Percentiles rank a stretch among this genome's conserved stretches.
These are phyloP conservation scores for Chloroceryle amazona DNA, from an alignment of 2,797 vertebrate genomes.

Conservation along the genomic window DNA sequence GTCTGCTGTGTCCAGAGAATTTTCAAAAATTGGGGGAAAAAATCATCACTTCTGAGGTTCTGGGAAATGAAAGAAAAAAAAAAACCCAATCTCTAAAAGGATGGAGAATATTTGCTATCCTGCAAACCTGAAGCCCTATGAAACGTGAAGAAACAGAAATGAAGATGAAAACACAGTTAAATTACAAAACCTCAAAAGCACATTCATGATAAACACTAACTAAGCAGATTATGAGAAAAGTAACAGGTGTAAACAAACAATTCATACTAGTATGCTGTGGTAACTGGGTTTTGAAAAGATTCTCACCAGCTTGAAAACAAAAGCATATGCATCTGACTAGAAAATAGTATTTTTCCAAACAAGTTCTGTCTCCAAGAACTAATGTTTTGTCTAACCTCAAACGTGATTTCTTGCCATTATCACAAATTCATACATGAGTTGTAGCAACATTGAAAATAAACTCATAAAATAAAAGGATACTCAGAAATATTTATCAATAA, in stretches of 20 bases:
- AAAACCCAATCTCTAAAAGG: background rate
- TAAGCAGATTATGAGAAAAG: background rate
- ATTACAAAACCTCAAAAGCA: background rate
- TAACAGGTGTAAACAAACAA: background rate
- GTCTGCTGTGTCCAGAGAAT: background rate
- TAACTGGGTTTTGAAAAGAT: background rate
- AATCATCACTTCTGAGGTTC: background rate
- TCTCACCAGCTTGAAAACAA: background rate
- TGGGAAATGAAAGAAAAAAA: background rate
- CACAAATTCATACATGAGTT: background rate
- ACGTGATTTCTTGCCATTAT: background rate
- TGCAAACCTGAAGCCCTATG: background rate
- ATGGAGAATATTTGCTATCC: background rate
- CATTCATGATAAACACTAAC: rapidly evolving
- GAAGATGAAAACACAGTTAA: background rate
- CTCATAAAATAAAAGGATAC: background rate
- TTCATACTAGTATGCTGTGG: background rate
- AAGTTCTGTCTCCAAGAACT: background rate
- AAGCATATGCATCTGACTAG: background rate
- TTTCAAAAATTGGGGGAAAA: background rate
- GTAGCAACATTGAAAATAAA: background rate
- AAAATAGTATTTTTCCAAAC: background rate
- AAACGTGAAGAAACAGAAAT: background rate
- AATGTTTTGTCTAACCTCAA: background rate
- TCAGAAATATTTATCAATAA: background rate